A percentile compares a stretch with the other conserved stretches of the same genome.
Conservation (phyloP, 2,113 vertebrate genomes). For the Lophochroa leadbeateri region DNA sequence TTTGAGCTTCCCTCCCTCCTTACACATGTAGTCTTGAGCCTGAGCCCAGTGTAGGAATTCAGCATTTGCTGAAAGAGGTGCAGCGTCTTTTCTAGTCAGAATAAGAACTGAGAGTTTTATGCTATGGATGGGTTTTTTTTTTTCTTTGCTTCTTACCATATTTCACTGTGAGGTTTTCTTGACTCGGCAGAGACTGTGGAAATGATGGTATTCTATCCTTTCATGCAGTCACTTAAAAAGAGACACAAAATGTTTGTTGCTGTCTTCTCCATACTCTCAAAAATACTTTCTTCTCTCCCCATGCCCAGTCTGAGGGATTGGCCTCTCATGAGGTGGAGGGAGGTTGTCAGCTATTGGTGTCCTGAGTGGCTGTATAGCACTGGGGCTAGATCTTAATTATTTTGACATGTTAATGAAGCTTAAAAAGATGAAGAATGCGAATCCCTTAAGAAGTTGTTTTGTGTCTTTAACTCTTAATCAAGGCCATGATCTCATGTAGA, state of each 20-base stretch:
- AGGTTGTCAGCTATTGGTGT: background rate
- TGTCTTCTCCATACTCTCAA: background rate
- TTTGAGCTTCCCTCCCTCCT: slow-evolving; percentile 12
- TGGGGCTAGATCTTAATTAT: background rate
- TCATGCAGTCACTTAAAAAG: background rate
- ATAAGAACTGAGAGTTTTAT: background rate
- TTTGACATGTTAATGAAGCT: slow-evolving; percentile 21
- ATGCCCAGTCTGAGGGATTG: background rate
- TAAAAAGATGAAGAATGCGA: background rate
- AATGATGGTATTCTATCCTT: background rate
- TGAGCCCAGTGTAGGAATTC: background rate
- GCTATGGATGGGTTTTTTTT: background rate
- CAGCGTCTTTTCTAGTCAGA: background rate
- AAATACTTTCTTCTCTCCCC: background rate
- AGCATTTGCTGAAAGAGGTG: background rate
- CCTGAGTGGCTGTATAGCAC: background rate
- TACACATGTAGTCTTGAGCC: background rate
- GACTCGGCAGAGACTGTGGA: background rate
- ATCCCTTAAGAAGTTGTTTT: slow-evolving; percentile 39
- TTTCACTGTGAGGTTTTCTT: background rate
- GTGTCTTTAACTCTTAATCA: slow-evolving; percentile 60
- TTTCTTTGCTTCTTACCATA: background rate
- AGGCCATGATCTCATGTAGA: slow-evolving; percentile 89
- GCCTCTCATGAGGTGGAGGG: background rate
- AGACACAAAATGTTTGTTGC: background rate